Conservation (phyloP, 1,140 invertebrate species). For the Proctacanthus coquilletti region DNA sequence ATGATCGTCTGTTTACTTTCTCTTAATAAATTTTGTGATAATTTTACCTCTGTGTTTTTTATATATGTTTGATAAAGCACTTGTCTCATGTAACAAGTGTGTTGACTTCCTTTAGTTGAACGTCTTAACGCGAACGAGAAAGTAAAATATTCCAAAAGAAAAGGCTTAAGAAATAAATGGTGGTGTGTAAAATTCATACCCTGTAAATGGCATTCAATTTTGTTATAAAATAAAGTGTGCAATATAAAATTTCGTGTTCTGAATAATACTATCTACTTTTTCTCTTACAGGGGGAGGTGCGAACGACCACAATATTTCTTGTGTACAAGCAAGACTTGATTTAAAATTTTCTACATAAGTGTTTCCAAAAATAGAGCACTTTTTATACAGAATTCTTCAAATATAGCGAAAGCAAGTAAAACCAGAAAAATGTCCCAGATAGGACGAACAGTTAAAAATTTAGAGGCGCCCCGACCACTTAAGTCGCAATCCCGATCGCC, state of each 20-base stretch:
- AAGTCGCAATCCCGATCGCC: conserved; percentile 38
- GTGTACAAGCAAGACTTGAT: not conserved
- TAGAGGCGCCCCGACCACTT: conserved; percentile 54
- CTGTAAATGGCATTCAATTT: too few species aligned
- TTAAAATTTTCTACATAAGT: not conserved
- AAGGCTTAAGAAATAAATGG: too few species aligned
- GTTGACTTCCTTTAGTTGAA: too few species aligned
- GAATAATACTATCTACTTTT: not conserved
- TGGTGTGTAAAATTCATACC: too few species aligned
- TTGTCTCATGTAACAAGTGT: too few species aligned
- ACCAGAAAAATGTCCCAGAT: conserved; percentile 27
- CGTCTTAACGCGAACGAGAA: too few species aligned
- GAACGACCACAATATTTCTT: conserved; percentile 1
- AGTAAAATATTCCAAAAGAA: too few species aligned
- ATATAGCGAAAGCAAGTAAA: not conserved
- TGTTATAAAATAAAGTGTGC: too few species aligned
- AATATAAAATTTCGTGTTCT: not conserved
- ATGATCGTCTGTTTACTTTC: too few species aligned
- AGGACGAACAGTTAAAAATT: conserved; percentile 43
- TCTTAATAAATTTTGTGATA: too few species aligned
- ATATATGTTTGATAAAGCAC: too few species aligned
- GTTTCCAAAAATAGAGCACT: not conserved
- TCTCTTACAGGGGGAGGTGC: conserved; percentile 4
- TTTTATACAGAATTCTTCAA: not conserved
- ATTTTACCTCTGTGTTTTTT: too few species aligned